Base-by-base conservation (phyloP, 1,140 invertebrate genomes). In the Zaprionus davidi region DNA sequence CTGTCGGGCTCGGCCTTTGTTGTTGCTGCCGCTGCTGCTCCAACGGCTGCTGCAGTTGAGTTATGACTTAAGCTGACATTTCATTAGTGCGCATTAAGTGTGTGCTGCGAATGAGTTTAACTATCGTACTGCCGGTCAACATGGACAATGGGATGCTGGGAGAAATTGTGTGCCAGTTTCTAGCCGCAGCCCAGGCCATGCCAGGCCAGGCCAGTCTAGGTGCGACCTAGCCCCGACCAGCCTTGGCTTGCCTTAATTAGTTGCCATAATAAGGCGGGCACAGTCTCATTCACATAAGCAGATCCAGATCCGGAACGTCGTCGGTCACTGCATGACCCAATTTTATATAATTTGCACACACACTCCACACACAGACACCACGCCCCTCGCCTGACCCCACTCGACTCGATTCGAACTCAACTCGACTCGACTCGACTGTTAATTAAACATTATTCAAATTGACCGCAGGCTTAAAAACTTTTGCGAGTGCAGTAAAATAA, bases 51-150 rank as follows among this genome's bases (percentile, higher is more conserved):
- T 82, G 81, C 90, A 82, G 75, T 85, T 91, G 88, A 91, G 79
- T 91, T 91, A 91, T 91, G 88, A 91, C 88, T 88, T 90, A 91
- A 91, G 83, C 88, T 91, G 88, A 91, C 88, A 91, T 91, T 91
- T 91, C 88, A 91, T 91, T 91, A 91, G 88, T 90, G 86, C 79
- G 86, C 85, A 88, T 90, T 88, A 88, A 88, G 85, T 90, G 84
- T 34, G 31, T 81, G 78, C 81, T 84, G 84, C 75, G 84, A 88
- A 88, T 90, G 85, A 90, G 84, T 87, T 87, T 82, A 82, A 76
- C 82, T 68, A 44, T 6, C 15, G 71, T 76, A 65, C 64, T 66
- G 69, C 76, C 70, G 69, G 46, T 78, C 78, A 46, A 64, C 66
- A 59, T 59, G 41, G 41, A 68, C 71, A 51, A 51, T 51, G 46